These are phyloP conservation scores for Epizoanthus stellaris DNA, from an alignment of 92 coral and sea anemone genomes.

Conservation along the genomic window DNA sequence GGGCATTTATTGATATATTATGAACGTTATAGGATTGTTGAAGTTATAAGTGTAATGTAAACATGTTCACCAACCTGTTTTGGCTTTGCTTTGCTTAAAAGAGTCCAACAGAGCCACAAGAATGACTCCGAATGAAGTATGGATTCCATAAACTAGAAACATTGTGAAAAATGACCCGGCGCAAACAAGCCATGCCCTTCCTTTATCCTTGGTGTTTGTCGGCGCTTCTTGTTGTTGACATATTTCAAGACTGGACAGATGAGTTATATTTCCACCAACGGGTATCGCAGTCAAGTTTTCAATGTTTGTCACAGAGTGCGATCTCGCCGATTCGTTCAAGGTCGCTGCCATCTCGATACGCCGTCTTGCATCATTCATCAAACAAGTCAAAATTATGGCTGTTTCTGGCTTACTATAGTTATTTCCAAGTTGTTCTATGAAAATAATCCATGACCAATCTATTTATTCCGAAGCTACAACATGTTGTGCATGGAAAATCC, in stretches of 20 bases:
- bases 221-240: constrained; percentile 46
- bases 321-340: constrained; percentile 25
- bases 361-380: background rate
- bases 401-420: background rate
- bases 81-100: constrained; percentile 79
- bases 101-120: constrained; percentile 74
- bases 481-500: background rate
- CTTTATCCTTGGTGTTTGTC: constrained; percentile 53
- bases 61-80: constrained; percentile 70
- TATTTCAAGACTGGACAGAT: constrained; percentile 64
- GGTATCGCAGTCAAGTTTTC: constrained; percentile 78
- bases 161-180: constrained; percentile 81
- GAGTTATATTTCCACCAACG: constrained; percentile 78
- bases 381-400: background rate
- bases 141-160: constrained; percentile 88
- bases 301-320: constrained; percentile 71
- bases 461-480: constrained; percentile 3
- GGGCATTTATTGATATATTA: background rate
- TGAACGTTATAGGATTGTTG: background rate
- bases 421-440: background rate
- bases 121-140: constrained; percentile 85
- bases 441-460: background rate
- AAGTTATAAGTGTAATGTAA: background rate
- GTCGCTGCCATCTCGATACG: constrained; percentile 18
- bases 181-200: constrained; percentile 88